Evolutionary conservation across 2,113 vertebrate species (phyloP).

Genomic region (Callipepla californica): DNA sequence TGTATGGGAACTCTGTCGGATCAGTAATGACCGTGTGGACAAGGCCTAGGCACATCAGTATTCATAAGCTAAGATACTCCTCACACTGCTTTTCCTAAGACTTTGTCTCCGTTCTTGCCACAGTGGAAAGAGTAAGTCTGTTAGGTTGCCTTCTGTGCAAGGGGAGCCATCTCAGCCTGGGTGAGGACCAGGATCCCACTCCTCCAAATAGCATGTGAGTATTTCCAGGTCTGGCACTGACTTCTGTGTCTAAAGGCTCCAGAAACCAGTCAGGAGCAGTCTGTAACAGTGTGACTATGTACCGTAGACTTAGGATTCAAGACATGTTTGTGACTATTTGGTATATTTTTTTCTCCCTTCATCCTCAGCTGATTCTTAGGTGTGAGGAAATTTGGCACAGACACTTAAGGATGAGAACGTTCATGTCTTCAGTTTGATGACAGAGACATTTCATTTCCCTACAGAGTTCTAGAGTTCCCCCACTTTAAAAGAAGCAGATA

Average conservation of each 20-base stretch:
- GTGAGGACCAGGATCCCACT: neutral
- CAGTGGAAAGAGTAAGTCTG: neutral
- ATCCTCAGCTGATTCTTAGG: neutral
- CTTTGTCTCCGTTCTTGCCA: neutral
- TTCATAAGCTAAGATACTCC: neutral
- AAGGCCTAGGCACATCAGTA: neutral
- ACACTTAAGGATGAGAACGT: neutral
- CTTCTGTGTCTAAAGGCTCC: neutral
- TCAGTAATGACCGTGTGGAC: neutral
- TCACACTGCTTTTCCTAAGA: neutral
- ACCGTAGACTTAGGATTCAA: neutral
- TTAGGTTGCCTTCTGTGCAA: neutral
- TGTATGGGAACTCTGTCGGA: neutral
- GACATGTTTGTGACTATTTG: neutral
- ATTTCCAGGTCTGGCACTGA: neutral
- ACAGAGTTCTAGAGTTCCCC: neutral
- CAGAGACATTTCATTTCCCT: neutral
- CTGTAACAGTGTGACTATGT: fast-evolving
- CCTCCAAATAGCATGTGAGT: neutral
- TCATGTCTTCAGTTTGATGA: neutral
- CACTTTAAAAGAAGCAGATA: neutral
- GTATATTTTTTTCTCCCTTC: neutral
- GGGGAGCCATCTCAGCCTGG: neutral
- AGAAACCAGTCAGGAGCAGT: neutral
- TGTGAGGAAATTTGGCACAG: neutral